Evolutionary conservation across 2,113 vertebrate genomes (phyloP).

Genomic region (Datnioides undecimradiatus): DNA sequence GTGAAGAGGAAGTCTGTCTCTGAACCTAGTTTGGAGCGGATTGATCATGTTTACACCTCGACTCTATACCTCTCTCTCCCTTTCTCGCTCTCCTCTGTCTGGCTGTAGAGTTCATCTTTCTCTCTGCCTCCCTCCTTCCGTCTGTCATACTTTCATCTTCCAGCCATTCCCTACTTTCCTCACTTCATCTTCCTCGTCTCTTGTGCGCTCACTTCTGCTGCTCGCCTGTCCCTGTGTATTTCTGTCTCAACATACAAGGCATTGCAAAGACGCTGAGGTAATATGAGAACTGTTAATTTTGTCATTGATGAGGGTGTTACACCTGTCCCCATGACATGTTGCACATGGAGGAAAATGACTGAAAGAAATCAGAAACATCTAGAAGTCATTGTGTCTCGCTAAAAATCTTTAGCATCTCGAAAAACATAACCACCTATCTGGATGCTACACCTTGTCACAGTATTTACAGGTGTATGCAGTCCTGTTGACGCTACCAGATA

Average conservation of each 20-base stretch:
- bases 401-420: constrained; percentile 23
- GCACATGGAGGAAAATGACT: background rate
- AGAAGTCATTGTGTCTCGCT: background rate
- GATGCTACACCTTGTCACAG: constrained; percentile 8
- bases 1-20: constrained; percentile 73
- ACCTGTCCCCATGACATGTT: constrained; percentile 21
- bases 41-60: constrained; percentile 81
- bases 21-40: constrained; percentile 75
- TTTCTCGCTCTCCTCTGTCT: constrained; percentile 32
- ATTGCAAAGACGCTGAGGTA: background rate
- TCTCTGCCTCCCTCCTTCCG: constrained; percentile 25
- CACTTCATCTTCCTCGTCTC: constrained; percentile 42
- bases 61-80: constrained; percentile 59
- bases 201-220: constrained; percentile 15
- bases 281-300: constrained; percentile 37
- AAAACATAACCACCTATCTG: background rate
- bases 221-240: constrained; percentile 8
- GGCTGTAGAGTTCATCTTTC: constrained; percentile 55
- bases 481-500: background rate
- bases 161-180: constrained; percentile 31
- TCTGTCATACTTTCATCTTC: constrained; percentile 51
- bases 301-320: constrained; percentile 18
- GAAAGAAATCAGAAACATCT: constrained; percentile 11
- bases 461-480: background rate
- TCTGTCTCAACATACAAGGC: constrained; percentile 18